Conservation (phyloP, 2,888 invertebrate genomes). For the Nomada ferruginata region DNA sequence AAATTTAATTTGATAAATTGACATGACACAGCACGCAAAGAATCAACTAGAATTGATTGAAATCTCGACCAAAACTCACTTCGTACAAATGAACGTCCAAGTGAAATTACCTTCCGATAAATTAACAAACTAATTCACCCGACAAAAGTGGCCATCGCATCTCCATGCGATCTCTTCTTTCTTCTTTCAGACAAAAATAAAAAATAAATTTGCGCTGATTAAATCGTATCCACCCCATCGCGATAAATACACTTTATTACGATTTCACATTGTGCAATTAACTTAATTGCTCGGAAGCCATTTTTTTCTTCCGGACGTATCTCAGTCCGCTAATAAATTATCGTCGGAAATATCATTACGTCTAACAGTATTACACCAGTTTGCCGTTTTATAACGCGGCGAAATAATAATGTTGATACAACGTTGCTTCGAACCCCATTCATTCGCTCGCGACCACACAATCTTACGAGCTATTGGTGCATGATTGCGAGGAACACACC, state of each 20-base stretch:
- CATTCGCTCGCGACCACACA: too few species aligned
- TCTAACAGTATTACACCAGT: background rate
- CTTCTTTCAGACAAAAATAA: background rate
- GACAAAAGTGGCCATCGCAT: background rate
- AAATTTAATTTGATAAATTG: too few species aligned
- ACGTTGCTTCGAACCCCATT: too few species aligned
- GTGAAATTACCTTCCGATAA: conserved; percentile 2
- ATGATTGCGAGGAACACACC: conserved; percentile 29
- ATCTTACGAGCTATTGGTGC: too few species aligned
- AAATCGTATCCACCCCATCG: conserved; percentile 23
- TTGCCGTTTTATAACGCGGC: background rate
- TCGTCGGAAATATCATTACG: background rate
- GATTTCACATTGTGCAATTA: conserved; percentile 27
- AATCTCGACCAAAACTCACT: too few species aligned
- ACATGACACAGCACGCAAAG: too few species aligned
- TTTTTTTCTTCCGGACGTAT: background rate
- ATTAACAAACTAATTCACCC: background rate
- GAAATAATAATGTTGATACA: too few species aligned
- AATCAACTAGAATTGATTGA: background rate
- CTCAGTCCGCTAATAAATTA: background rate
- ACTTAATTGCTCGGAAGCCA: conserved; percentile 25
- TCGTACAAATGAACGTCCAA: conserved; percentile 2
- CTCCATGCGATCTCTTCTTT: conserved; percentile 1
- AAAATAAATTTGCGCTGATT: conserved; percentile 15
- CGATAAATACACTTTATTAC: conserved; percentile 2